A percentile compares a stretch with the other conserved stretches of the same genome.
Conservation (phyloP, 2,113 vertebrate genomes). For the Nesogale talazaci region DNA sequence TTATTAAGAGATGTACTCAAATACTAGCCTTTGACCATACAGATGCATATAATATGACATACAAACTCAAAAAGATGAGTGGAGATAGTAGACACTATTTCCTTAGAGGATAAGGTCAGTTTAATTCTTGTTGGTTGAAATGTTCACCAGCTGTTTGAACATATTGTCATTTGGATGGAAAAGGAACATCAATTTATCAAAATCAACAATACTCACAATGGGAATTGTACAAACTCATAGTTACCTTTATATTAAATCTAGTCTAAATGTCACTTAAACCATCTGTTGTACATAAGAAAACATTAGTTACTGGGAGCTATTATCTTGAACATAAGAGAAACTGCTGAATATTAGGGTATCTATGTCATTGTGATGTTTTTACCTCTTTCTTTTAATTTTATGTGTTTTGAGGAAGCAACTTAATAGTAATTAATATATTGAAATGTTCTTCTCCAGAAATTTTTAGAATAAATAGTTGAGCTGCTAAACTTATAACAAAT, state of each 20-base stretch:
- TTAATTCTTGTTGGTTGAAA: slow-evolving; percentile 70
- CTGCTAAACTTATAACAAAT: slow-evolving; percentile 44
- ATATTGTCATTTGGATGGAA: slow-evolving; percentile 60
- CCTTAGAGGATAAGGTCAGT: slow-evolving; percentile 11
- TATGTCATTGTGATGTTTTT: background rate
- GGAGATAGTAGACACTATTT: slow-evolving; percentile 6
- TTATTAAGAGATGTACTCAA: background rate
- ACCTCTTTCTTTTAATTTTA: background rate
- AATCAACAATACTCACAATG: slow-evolving; percentile 55
- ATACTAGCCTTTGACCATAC: background rate
- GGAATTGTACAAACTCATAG: slow-evolving; percentile 38
- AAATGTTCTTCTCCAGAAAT: slow-evolving; percentile 15
- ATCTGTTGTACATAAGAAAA: slow-evolving; percentile 49
- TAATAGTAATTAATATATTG: slow-evolving; percentile 24
- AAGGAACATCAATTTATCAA: slow-evolving; percentile 61
- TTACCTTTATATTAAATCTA: slow-evolving; percentile 61
- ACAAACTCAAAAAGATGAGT: slow-evolving; percentile 15
- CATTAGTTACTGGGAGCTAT: slow-evolving; percentile 23
- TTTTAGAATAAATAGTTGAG: slow-evolving; percentile 43
- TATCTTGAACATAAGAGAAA: slow-evolving; percentile 38
- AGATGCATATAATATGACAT: slow-evolving; percentile 9
- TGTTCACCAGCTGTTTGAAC: slow-evolving; percentile 70
- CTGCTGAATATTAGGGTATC: slow-evolving; percentile 10
- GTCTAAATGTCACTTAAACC: background rate
- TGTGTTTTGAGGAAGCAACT: slow-evolving; percentile 41